Percentiles rank a stretch among this genome's conserved stretches.
Conservation (phyloP, 2,888 invertebrate species). For the Masnerella sp. region DNA sequence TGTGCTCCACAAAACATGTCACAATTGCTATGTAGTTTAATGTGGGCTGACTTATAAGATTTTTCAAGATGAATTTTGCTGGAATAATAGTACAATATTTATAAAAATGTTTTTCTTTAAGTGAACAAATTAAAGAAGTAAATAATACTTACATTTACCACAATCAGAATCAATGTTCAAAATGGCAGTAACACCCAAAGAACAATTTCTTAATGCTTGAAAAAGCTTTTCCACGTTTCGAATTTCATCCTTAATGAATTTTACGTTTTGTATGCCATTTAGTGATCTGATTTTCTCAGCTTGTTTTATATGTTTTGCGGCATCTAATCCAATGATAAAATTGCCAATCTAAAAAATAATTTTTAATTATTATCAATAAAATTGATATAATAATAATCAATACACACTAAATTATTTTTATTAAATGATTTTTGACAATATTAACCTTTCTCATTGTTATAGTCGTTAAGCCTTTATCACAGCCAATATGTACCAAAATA, state of each 20-base stretch:
- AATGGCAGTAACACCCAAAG: too few species aligned
- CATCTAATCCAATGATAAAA: constrained; percentile 31
- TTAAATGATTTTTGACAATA: neutral
- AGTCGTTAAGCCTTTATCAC: constrained; percentile 34
- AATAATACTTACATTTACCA: constrained; percentile 43
- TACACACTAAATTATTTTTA: neutral
- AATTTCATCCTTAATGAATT: constrained; percentile 27
- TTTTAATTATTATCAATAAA: constrained; percentile 25
- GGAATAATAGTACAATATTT: constrained; percentile 1
- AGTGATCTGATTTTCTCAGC: constrained; percentile 11
- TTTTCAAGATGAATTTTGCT: constrained; percentile 25
- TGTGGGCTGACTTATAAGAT: constrained; percentile 2
- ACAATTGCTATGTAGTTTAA: constrained; percentile 34
- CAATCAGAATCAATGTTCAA: constrained; percentile 23
- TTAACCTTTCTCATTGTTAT: neutral
- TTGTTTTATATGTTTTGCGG: constrained; percentile 15
- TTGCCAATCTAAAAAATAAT: too few species aligned
- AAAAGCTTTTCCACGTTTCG: constrained; percentile 29
- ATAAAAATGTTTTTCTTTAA: neutral
- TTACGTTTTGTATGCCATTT: constrained; percentile 15
- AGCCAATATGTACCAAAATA: constrained; percentile 33
- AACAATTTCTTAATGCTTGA: too few species aligned
- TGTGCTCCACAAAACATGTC: constrained; percentile 23
- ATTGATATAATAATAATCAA: neutral
- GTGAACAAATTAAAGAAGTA: neutral